Percentiles rank a stretch among this genome's conserved stretches.
These are phyloP conservation scores for Tapera naevia DNA, from an alignment of 2,797 vertebrate genomes.

Conservation along the genomic window DNA sequence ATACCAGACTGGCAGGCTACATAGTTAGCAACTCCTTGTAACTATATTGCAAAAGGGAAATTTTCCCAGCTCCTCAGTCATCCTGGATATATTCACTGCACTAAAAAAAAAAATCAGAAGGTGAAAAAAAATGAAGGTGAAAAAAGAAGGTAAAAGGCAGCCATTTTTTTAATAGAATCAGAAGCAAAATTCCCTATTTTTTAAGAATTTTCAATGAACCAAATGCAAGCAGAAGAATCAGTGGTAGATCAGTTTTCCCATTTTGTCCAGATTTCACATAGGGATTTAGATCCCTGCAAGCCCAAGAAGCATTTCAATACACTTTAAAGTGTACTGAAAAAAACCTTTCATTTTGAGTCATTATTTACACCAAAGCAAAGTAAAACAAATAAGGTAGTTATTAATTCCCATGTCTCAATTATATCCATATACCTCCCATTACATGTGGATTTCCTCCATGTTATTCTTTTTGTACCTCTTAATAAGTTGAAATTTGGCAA, in stretches of 20 bases:
- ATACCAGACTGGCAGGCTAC: neutral
- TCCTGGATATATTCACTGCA: neutral
- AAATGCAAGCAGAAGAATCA: neutral
- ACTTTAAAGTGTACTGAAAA: neutral
- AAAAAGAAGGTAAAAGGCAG: neutral
- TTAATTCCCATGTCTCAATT: neutral
- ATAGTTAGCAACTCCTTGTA: neutral
- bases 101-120: neutral
- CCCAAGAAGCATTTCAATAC: neutral
- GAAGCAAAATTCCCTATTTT: neutral
- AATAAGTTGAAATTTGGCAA: neutral
- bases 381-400: neutral
- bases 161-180: neutral
- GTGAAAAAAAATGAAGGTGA: neutral
- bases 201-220: neutral
- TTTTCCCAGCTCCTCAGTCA: neutral
- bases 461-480: neutral
- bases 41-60: neutral
- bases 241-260: neutral
- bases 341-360: neutral
- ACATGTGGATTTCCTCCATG: neutral
- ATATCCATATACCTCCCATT: neutral
- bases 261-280: neutral
- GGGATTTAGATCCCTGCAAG: neutral
- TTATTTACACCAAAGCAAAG: neutral